These are phyloP conservation scores for Thunnus albacares DNA, from an alignment of 2,797 vertebrate species.

Conservation along the genomic window DNA sequence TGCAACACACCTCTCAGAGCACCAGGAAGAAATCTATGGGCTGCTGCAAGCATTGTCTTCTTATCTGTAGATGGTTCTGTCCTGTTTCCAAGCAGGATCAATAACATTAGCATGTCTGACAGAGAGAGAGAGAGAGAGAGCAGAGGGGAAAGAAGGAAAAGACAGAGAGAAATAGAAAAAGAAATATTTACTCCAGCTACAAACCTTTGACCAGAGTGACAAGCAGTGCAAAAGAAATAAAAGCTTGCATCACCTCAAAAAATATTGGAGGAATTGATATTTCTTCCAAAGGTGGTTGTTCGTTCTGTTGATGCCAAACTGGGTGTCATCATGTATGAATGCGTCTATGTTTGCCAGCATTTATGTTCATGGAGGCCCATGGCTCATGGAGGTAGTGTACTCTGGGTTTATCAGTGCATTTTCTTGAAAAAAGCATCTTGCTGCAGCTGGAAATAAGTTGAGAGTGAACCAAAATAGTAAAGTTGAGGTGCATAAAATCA, in stretches of 20 bases:
- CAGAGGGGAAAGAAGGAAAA: neutral
- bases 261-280: neutral
- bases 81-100: conserved; percentile 72
- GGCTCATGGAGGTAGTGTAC: neutral
- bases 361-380: too few species aligned
- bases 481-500: neutral
- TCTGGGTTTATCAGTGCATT: too few species aligned
- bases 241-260: neutral
- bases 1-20: conserved; percentile 72
- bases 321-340: too few species aligned
- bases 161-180: conserved; percentile 1
- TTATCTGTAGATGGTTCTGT: conserved; percentile 69
- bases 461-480: neutral
- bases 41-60: conserved; percentile 79
- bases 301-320: neutral
- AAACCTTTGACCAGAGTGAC: conserved; percentile 6
- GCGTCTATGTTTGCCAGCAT: neutral
- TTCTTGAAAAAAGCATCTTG: neutral
- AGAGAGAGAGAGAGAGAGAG: conserved; percentile 3
- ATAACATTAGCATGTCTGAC: conserved; percentile 77
- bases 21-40: conserved; percentile 79
- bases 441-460: too few species aligned
- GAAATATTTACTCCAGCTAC: conserved; percentile 19
- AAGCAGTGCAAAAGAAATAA: neutral
- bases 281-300: neutral